These are phyloP conservation scores for Diarsia mendica DNA, from an alignment of 2,888 invertebrate species.

Conservation along the genomic window DNA sequence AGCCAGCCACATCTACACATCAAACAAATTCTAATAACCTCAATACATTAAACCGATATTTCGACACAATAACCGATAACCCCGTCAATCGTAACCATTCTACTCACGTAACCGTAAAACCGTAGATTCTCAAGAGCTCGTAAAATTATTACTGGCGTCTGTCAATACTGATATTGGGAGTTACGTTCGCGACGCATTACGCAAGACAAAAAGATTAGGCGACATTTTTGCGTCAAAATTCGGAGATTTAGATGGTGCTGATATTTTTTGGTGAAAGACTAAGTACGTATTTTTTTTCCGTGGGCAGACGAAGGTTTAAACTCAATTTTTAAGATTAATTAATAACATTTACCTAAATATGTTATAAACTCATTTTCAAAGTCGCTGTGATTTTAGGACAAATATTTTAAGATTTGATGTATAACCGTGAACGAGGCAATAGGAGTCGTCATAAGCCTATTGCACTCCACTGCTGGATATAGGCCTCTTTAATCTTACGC, in stretches of 20 bases:
- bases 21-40: constrained; percentile 24
- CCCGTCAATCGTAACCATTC: constrained; percentile 58
- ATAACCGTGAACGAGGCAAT: not conserved
- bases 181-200: constrained; percentile 52
- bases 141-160: constrained; percentile 68
- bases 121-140: constrained; percentile 63
- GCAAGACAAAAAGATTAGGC: constrained; percentile 57
- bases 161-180: constrained; percentile 62
- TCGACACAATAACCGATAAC: constrained; percentile 48
- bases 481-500: no score
- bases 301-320: not conserved
- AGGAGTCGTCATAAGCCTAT: no score
- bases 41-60: constrained; percentile 45
- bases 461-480: no score
- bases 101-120: constrained; percentile 67
- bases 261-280: constrained; percentile 9
- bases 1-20: not conserved
- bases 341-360: no score
- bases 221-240: constrained; percentile 38
- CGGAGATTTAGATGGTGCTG: constrained; percentile 7
- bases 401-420: not conserved
- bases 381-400: not conserved
- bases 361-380: not conserved
- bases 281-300: not conserved
- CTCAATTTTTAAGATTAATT: not conserved